Conservation (phyloP, 1,140 invertebrate species). For the Lasaia peninsularis region DNA sequence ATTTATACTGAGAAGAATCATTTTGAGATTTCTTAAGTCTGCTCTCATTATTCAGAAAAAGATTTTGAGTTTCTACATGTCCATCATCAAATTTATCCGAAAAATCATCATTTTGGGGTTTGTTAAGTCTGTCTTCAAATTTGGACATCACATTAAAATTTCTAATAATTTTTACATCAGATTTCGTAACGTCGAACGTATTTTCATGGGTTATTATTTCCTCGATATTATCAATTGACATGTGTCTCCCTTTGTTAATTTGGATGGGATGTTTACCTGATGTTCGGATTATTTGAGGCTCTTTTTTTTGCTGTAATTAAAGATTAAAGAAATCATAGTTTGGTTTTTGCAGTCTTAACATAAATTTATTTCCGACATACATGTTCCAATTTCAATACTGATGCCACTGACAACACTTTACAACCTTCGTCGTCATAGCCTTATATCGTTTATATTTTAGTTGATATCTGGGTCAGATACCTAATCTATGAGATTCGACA, state of each 20-base stretch:
- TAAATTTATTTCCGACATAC: too few species aligned
- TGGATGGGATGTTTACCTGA: background rate
- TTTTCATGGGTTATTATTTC: too few species aligned
- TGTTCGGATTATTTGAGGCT: background rate
- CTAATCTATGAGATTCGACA: too few species aligned
- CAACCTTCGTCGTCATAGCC: too few species aligned
- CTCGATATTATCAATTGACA: too few species aligned
- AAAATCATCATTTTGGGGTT: constrained; percentile 7
- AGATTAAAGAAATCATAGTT: too few species aligned
- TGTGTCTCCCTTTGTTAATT: background rate
- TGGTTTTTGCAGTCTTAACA: too few species aligned
- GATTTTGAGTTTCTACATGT: too few species aligned
- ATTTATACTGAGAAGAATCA: constrained; percentile 8
- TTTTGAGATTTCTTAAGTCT: constrained; percentile 12
- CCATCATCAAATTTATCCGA: constrained; percentile 11
- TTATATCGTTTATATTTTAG: too few species aligned
- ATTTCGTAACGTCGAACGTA: background rate
- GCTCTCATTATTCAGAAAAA: constrained; percentile 17
- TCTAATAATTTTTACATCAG: constrained; percentile 23
- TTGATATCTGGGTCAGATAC: too few species aligned
- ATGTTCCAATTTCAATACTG: too few species aligned
- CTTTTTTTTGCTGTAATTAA: background rate
- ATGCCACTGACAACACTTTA: too few species aligned
- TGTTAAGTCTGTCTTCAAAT: constrained; percentile 21
- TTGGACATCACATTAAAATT: constrained; percentile 19